A percentile compares a stretch with the other conserved stretches of the same genome.
Conservation (phyloP, 2,888 invertebrate genomes). For the Stenolophus ochropezus region DNA sequence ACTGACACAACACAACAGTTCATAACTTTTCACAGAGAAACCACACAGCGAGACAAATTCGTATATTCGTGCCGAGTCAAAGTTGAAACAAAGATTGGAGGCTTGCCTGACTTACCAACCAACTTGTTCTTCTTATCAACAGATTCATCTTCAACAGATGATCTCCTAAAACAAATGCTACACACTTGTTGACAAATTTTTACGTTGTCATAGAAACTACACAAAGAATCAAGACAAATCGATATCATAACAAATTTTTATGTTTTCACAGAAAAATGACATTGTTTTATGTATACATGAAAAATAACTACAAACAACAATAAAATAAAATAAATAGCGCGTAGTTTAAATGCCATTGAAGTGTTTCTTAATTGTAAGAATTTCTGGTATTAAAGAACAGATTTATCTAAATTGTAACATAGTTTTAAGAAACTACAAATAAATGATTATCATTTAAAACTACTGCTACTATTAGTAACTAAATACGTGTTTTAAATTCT, state of each 20-base stretch:
- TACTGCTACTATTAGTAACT: constrained; percentile 37
- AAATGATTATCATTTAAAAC: constrained; percentile 9
- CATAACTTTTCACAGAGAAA: constrained; percentile 21
- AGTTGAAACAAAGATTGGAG: neutral
- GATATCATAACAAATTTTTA: neutral
- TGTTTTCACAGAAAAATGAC: neutral
- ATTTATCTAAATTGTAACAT: constrained; percentile 18
- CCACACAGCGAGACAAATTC: constrained; percentile 29
- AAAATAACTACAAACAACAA: neutral
- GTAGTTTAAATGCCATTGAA: neutral
- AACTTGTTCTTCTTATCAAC: neutral
- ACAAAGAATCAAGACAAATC: neutral
- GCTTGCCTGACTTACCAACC: neutral
- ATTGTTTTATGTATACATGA: neutral
- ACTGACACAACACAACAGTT: neutral
- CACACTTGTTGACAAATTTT: neutral
- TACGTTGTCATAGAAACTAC: neutral
- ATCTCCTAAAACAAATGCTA: neutral
- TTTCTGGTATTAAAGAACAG: constrained; percentile 2
- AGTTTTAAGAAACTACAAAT: constrained; percentile 7
- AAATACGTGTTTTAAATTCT: constrained; percentile 32
- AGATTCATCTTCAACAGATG: constrained; percentile 8
- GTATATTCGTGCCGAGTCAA: constrained; percentile 26
- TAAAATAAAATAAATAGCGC: constrained; percentile 2
- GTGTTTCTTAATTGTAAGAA: constrained; percentile 27